Evolutionary conservation across 2,888 invertebrate genomes (phyloP).

Genomic region (Acanthococcus lagerstroemiae): DNA sequence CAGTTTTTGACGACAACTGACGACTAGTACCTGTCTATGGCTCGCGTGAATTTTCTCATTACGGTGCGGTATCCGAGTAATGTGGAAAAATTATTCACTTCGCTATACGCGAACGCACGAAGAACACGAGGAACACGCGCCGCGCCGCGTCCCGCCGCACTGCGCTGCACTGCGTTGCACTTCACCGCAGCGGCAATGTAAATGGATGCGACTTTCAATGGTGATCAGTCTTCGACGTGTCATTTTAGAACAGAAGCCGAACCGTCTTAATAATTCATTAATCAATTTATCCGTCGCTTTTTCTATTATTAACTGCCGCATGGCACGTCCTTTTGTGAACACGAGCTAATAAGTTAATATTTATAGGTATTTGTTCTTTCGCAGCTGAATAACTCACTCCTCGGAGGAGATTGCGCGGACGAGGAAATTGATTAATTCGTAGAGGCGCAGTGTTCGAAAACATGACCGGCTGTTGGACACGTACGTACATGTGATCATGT

Average conservation of each 20-base stretch:
- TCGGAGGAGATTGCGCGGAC: too few relatives aligned
- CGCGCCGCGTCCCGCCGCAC: too few relatives aligned
- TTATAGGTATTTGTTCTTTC: background rate
- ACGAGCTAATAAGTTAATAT: background rate
- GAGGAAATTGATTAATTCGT: too few relatives aligned
- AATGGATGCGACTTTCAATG: conserved; percentile 3
- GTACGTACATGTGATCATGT: too few relatives aligned
- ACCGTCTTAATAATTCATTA: conserved; percentile 20
- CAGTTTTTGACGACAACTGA: too few relatives aligned
- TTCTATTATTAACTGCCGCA: background rate
- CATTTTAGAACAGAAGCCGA: conserved; percentile 14
- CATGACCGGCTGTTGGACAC: too few relatives aligned
- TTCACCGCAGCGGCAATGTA: too few relatives aligned
- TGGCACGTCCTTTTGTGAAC: background rate
- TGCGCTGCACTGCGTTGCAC: too few relatives aligned
- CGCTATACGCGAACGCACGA: background rate
- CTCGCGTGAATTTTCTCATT: background rate
- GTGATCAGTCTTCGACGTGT: conserved; percentile 22
- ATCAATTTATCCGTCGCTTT: conserved; percentile 8
- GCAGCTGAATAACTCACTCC: too few relatives aligned
- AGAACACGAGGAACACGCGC: background rate
- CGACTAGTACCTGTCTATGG: too few relatives aligned
- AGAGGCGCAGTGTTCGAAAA: too few relatives aligned
- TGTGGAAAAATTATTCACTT: background rate
- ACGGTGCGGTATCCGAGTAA: background rate